Conservation (phyloP, 1,140 invertebrate genomes). For the Drosophila pallidifrons region DNA sequence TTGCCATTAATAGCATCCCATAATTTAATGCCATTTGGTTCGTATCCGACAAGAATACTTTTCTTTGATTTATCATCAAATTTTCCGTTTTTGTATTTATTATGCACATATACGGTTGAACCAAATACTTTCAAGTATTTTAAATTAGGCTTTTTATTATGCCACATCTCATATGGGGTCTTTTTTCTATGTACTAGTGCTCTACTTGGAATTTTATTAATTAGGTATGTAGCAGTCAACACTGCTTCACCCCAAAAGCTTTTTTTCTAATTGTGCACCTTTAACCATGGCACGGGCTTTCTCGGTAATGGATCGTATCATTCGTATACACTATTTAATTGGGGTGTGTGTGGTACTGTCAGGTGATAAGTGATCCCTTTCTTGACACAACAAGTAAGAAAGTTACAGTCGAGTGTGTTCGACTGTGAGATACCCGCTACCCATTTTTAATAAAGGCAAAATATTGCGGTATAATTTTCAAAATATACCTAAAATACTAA, state of each 20-base stretch:
- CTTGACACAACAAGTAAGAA: conserved; percentile 56
- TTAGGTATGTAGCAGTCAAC: conserved; percentile 61
- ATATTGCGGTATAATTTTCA: no score
- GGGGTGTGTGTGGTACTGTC: conserved; percentile 85
- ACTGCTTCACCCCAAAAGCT: conserved; percentile 84
- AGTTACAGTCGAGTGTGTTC: no score
- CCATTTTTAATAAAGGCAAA: no score
- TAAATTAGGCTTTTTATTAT: background rate
- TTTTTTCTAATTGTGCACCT: conserved; percentile 59
- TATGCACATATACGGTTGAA: no score
- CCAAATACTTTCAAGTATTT: no score
- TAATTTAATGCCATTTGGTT: no score
- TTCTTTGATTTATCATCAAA: background rate
- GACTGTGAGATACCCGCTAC: no score
- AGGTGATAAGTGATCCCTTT: conserved; percentile 85
- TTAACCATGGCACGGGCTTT: conserved; percentile 83
- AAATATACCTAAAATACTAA: no score
- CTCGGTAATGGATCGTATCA: conserved; percentile 50
- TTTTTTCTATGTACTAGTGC: background rate
- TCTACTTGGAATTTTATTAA: background rate
- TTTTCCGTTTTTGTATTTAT: no score
- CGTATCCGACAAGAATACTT: no score
- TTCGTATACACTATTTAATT: conserved; percentile 86
- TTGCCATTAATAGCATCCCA: no score
- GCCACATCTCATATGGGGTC: background rate